These are phyloP conservation scores for Acheta domesticus DNA, from an alignment of 2,888 invertebrate species.

Conservation along the genomic window DNA sequence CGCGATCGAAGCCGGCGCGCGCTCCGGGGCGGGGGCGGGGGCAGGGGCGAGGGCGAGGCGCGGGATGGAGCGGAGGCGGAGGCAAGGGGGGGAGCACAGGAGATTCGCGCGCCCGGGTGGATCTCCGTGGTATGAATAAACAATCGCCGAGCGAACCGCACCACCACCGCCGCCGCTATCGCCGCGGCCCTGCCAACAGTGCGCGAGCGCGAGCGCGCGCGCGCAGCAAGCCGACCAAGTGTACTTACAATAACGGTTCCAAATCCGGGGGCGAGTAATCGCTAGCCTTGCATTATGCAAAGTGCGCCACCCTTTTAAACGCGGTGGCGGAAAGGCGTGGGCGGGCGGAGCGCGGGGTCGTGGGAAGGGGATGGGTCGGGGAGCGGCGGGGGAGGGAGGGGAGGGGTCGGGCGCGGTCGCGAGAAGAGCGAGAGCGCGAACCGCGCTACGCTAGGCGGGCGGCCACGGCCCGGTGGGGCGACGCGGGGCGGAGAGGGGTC, in stretches of 20 bases:
- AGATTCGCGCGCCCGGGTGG: too few species aligned
- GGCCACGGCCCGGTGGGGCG: not conserved
- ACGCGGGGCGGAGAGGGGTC: not conserved
- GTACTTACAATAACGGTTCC: not conserved
- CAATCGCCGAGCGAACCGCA: too few species aligned
- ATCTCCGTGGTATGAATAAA: too few species aligned
- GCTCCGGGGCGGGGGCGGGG: too few species aligned
- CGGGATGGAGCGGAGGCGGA: too few species aligned
- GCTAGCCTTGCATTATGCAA: not conserved
- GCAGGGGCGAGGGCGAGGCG: too few species aligned
- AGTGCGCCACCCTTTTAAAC: conserved; percentile 6
- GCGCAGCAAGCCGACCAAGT: not conserved
- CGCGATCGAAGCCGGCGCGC: too few species aligned
- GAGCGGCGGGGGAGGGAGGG: not conserved
- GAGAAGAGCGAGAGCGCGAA: too few species aligned
- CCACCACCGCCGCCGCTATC: too few species aligned
- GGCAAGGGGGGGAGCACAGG: too few species aligned
- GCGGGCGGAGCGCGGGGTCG: not conserved
- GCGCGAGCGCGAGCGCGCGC: not conserved
- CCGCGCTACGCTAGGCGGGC: not conserved
- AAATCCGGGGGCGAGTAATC: conserved; percentile 5
- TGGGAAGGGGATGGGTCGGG: not conserved
- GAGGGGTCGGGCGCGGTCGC: not conserved
- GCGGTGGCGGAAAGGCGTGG: not conserved
- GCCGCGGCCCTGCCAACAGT: too few species aligned